Percentiles rank a stretch among this genome's conserved stretches.
Evolutionary conservation across 2,888 invertebrate species (phyloP).

Genomic region (Hirtodrosophila confusa): DNA sequence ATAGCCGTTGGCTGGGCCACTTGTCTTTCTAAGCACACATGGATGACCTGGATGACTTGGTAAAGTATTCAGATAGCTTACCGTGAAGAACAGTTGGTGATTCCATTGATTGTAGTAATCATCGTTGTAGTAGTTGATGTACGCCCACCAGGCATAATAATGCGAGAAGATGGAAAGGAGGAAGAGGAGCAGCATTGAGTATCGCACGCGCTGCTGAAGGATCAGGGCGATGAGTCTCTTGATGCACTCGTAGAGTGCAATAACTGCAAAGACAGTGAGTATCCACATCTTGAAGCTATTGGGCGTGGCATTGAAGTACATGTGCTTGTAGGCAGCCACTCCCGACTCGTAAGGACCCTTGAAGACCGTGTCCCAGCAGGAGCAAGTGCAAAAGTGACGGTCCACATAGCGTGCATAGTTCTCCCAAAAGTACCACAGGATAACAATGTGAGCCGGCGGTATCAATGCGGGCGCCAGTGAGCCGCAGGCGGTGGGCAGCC

Average conservation of each 20-base stretch:
- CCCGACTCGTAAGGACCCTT: conserved; percentile 90
- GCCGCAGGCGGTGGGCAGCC: conserved; percentile 84
- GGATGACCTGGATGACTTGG: conserved; percentile 17
- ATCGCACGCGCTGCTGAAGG: conserved; percentile 85
- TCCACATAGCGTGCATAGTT: conserved; percentile 88
- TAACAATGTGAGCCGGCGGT: conserved; percentile 87
- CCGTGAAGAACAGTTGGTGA: conserved; percentile 88
- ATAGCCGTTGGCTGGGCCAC: conserved; percentile 28
- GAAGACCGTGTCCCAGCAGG: conserved; percentile 91
- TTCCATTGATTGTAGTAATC: conserved; percentile 89
- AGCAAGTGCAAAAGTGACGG: conserved; percentile 88
- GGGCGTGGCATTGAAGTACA: conserved; percentile 89
- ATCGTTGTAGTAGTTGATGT: conserved; percentile 89
- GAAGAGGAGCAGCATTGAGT: conserved; percentile 88
- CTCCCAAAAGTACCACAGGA: conserved; percentile 88
- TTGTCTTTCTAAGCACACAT: conserved; percentile 26
- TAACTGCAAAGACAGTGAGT: conserved; percentile 86
- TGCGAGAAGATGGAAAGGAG: conserved; percentile 87
- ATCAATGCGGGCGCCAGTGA: conserved; percentile 85
- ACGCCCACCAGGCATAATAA: conserved; percentile 89
- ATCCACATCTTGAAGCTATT: conserved; percentile 89
- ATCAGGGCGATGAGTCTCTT: conserved; percentile 86
- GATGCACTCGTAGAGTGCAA: conserved; percentile 87
- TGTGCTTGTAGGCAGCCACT: conserved; percentile 88
- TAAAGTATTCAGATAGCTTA: conserved; percentile 61